Conservation (phyloP, 2,888 invertebrate species). For the Lithophane leautieri region DNA sequence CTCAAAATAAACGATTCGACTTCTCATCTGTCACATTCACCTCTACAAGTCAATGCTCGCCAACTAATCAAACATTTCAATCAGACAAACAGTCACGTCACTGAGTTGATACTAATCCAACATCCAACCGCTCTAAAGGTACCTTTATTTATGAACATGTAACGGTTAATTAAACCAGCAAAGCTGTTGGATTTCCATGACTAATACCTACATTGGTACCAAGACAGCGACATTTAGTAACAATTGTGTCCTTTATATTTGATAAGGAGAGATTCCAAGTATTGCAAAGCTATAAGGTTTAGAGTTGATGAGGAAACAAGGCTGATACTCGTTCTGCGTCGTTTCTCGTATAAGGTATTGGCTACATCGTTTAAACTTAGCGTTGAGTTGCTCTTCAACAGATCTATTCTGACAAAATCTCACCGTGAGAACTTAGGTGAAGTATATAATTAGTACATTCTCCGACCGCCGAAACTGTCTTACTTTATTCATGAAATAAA, state of each 20-base stretch:
- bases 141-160: constrained; percentile 77
- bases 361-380: constrained; percentile 37
- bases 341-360: constrained; percentile 48
- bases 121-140: constrained; percentile 59
- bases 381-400: constrained; percentile 14
- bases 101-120: constrained; percentile 46
- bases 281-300: constrained; percentile 69
- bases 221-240: constrained; percentile 83
- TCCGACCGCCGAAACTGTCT: neutral
- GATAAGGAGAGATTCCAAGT: constrained; percentile 64
- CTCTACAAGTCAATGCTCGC: constrained; percentile 44
- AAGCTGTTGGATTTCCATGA: constrained; percentile 81
- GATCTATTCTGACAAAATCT: neutral
- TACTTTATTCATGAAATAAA: neutral
- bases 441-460: no score
- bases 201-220: constrained; percentile 82
- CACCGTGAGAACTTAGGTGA: no score
- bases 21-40: constrained; percentile 39
- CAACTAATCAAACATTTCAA: constrained; percentile 57
- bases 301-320: constrained; percentile 62
- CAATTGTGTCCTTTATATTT: constrained; percentile 71
- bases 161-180: constrained; percentile 80
- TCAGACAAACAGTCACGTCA: constrained; percentile 49
- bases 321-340: constrained; percentile 53
- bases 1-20: constrained; percentile 44